Conservation (phyloP, 2,113 vertebrate genomes). For the Rhinoderma darwinii region DNA sequence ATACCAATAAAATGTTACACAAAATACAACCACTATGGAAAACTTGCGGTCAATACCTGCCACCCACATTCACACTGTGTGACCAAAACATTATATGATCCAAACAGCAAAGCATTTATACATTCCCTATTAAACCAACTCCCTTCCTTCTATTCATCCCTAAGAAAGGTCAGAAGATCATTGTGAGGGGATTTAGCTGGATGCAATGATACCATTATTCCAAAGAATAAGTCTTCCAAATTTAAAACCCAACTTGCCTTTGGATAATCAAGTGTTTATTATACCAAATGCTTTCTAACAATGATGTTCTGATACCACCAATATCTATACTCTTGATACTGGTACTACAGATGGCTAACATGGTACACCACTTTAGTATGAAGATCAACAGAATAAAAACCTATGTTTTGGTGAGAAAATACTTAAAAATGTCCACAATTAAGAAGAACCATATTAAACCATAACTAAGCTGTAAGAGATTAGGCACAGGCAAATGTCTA, state of each 20-base stretch:
- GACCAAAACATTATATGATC: background rate
- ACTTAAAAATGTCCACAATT: too few relatives aligned
- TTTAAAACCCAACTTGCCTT: background rate
- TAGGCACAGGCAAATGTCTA: too few relatives aligned
- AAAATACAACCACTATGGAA: background rate
- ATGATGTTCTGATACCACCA: background rate
- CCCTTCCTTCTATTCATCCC: constrained; percentile 39
- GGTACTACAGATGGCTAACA: background rate
- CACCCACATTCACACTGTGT: constrained; percentile 46
- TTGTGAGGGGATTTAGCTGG: constrained; percentile 34
- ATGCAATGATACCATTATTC: constrained; percentile 25
- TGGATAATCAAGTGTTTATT: background rate
- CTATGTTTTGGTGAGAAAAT: background rate
- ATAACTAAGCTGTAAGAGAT: too few relatives aligned
- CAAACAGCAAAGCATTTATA: constrained; percentile 33
- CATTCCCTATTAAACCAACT: background rate
- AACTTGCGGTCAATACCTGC: constrained; percentile 47
- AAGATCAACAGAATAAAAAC: background rate
- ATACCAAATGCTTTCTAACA: background rate
- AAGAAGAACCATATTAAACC: too few relatives aligned
- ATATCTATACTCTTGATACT: background rate
- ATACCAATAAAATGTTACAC: background rate
- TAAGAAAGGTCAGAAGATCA: constrained; percentile 38
- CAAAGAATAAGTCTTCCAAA: constrained; percentile 7
- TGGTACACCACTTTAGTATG: background rate